These are phyloP conservation scores for Agrotis exclamationis DNA, from an alignment of 2,888 invertebrate genomes.

Conservation along the genomic window DNA sequence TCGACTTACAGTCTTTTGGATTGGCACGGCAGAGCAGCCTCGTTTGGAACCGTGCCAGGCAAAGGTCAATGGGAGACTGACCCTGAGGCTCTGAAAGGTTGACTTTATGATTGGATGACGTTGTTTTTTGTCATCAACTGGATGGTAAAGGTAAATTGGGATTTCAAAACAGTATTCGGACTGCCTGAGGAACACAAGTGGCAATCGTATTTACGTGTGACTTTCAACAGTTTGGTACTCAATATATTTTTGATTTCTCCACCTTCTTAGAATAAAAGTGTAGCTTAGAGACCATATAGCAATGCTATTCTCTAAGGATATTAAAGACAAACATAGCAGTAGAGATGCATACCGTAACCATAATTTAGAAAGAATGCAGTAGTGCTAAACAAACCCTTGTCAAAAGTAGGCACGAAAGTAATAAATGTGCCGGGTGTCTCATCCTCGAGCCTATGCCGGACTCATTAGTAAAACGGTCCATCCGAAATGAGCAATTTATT, in stretches of 20 bases:
- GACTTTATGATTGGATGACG: background rate
- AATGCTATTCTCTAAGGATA: too few relatives aligned
- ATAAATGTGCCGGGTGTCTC: slow-evolving; percentile 55
- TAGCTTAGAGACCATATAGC: too few relatives aligned
- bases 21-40: too few relatives aligned
- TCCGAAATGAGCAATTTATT: slow-evolving; percentile 82
- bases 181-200: too few relatives aligned
- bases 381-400: slow-evolving; percentile 14
- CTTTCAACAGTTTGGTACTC: too few relatives aligned
- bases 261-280: too few relatives aligned
- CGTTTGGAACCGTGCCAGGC: slow-evolving; percentile 12
- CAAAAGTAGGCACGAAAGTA: slow-evolving; percentile 17
- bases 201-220: too few relatives aligned
- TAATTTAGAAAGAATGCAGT: background rate
- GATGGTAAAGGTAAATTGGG: too few relatives aligned
- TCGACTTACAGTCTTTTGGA: too few relatives aligned
- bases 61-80: slow-evolving; percentile 22
- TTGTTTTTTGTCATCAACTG: background rate
- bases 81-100: slow-evolving; percentile 3
- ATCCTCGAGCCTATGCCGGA: slow-evolving; percentile 59
- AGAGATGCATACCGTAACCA: background rate
- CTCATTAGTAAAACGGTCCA: slow-evolving; percentile 80
- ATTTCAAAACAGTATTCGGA: too few relatives aligned
- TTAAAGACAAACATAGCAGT: too few relatives aligned
- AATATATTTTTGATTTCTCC: too few relatives aligned